Evolutionary conservation across 2,797 vertebrate species (phyloP), one percentile per base, ranked within the genome.

Genomic region (Pseudochromis fuscus): DNA sequence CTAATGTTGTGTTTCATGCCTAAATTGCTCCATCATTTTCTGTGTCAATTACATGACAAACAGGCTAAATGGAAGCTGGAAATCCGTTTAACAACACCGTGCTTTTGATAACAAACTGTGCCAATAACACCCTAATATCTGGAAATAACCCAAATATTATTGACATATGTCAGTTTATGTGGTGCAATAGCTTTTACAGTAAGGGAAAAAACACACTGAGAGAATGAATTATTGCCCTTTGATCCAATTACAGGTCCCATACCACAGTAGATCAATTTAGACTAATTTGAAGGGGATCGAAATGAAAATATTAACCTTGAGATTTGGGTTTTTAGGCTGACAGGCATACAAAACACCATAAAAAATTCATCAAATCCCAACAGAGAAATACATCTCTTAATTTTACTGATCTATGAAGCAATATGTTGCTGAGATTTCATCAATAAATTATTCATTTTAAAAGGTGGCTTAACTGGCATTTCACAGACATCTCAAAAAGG

Each of bases 361-460:
- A 79, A 82, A 81, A 74, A 69, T 68, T 79, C 19, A 86, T 55
- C 31, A 51, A 30, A 53, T 56, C 27, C 46, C 69, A 44, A 51
- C 24, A 25, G 46, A 55, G 38, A 28, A 50, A 65, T 68, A 49
- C 13, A 74, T 61, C 18, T 64, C 35, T 49, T 71, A 66, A 83
- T 76, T 80, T 45, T 12, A 73, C 44, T 79, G 64, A 84, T 79
- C 38, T 73, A 62, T 73, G 57, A 72, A 74, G 74, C 64, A 86
- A 87, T 67, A 78, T 75, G 30, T 74, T 68, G 25, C 42, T 15
- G 58, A 28, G 16, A 77, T 75, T 72, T 73, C 72, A 75, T 55
- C 37, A 66, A 63, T 71, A 71, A 81, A 62, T 78, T 25, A 73
- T 85, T 80, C 27, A 75, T 63, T 51, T 44, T 38, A 40, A 49